phyloP scores from a whole-genome alignment of 2,888 invertebrate species.

The Rhimphoctona megacephalus region DNA sequence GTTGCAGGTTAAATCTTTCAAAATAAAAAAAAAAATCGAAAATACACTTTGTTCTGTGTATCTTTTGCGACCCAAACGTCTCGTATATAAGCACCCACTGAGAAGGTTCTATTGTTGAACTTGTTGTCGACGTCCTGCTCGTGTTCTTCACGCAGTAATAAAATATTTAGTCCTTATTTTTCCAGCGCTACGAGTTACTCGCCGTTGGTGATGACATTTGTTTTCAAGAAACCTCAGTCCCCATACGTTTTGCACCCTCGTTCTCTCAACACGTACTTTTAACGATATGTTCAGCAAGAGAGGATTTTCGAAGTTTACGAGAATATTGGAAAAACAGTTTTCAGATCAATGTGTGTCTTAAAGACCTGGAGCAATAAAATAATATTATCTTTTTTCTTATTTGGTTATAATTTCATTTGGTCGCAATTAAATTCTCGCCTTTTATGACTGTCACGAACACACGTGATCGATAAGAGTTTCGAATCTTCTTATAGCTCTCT shows the following conservation, averaged over 20 bases:
- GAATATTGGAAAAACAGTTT: conserved; percentile 12
- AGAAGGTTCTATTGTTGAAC: conserved; percentile 73
- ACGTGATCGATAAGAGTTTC: conserved; percentile 42
- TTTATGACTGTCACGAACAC: not conserved
- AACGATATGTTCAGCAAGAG: conserved; percentile 5
- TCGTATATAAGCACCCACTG: not conserved
- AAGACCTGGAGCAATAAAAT: conserved; percentile 2
- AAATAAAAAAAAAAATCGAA: not conserved
- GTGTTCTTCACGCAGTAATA: conserved; percentile 63
- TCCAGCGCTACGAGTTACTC: conserved; percentile 60
- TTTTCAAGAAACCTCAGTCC: conserved; percentile 47
- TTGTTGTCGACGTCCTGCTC: conserved; percentile 74
- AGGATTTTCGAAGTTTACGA: conserved; percentile 6
- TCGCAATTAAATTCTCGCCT: conserved; percentile 27
- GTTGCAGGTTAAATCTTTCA: conserved; percentile 29
- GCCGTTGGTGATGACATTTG: conserved; percentile 48
- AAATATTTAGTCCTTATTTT: conserved; percentile 77
- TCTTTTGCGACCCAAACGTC: conserved; percentile 36
- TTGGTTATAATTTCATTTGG: not conserved
- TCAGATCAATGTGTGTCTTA: not conserved
- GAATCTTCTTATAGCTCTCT: conserved; percentile 28
- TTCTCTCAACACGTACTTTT: not conserved
- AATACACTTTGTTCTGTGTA: conserved; percentile 35
- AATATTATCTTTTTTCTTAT: conserved; percentile 15
- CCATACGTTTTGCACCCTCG: conserved; percentile 34